phyloP scores from a whole-genome alignment of 2,888 invertebrate species.

The Julus scandinavius region DNA sequence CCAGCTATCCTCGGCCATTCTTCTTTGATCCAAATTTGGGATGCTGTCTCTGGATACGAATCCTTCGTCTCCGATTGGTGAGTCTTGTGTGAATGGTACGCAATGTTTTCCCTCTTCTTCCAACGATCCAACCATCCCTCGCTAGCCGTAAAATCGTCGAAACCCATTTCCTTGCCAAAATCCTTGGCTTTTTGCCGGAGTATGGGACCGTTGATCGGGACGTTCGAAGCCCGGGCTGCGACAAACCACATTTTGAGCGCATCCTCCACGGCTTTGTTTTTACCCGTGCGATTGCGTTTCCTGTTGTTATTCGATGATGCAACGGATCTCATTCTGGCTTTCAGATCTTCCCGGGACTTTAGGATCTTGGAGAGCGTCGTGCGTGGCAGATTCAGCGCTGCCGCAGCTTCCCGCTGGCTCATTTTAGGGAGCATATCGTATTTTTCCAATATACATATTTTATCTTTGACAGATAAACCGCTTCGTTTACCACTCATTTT shows the following conservation, averaged over 20 bases:
- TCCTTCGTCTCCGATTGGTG: not conserved
- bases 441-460: not conserved
- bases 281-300: conserved; percentile 56
- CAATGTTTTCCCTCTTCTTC: conserved; percentile 34
- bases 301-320: not conserved
- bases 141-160: conserved; percentile 56
- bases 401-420: not conserved
- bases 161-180: conserved; percentile 52
- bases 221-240: not conserved
- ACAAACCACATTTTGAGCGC: conserved; percentile 55
- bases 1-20: conserved; percentile 16
- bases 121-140: conserved; percentile 57
- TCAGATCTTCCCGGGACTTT: not conserved
- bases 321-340: not conserved
- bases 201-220: conserved; percentile 53
- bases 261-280: conserved; percentile 55
- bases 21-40: not conserved
- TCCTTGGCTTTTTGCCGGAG: conserved; percentile 55
- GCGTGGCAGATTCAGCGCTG: not conserved
- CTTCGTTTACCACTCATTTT: conserved; percentile 4
- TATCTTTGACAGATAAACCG: not conserved
- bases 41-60: not conserved
- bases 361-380: conserved; percentile 14
- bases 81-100: not conserved
- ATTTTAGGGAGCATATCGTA: not conserved